Conservation (phyloP, 2,888 invertebrate species). For the Lycia hirtaria region DNA sequence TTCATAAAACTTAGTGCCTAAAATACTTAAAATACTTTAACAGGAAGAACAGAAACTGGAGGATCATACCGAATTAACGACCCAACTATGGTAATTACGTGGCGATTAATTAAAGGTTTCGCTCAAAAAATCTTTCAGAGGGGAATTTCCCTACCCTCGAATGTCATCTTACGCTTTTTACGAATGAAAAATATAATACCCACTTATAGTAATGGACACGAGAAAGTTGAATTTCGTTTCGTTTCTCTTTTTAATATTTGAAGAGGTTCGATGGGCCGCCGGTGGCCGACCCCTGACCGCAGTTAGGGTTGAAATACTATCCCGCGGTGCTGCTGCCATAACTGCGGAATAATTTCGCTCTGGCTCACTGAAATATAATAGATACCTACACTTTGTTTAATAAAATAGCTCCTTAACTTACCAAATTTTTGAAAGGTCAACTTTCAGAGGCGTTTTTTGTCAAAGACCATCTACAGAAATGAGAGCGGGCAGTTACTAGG, state of each 20-base stretch:
- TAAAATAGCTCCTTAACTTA: constrained; percentile 15
- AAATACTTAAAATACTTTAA: no score
- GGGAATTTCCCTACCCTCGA: constrained; percentile 12
- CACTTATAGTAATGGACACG: constrained; percentile 37
- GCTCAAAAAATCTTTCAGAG: constrained; percentile 16
- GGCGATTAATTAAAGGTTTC: constrained; percentile 12
- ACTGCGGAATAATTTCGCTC: constrained; percentile 26
- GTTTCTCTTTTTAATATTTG: constrained; percentile 71
- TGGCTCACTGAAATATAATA: constrained; percentile 27
- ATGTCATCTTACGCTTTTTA: constrained; percentile 23
- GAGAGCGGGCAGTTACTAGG: not conserved
- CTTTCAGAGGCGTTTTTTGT: constrained; percentile 4
- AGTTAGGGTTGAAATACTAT: constrained; percentile 54
- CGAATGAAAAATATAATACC: constrained; percentile 25
- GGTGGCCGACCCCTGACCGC: constrained; percentile 58
- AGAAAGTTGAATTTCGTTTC: constrained; percentile 67
- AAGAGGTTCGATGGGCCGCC: constrained; percentile 63
- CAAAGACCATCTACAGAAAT: constrained; percentile 2
- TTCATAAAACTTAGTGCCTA: no score
- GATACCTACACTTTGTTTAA: constrained; percentile 14
- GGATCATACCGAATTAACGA: not conserved
- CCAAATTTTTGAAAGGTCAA: constrained; percentile 10
- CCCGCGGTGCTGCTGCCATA: constrained; percentile 26
- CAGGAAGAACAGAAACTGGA: not conserved
- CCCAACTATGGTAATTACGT: constrained; percentile 12